Conservation (phyloP, 2,888 invertebrate genomes). For the Crematogaster levior region DNA sequence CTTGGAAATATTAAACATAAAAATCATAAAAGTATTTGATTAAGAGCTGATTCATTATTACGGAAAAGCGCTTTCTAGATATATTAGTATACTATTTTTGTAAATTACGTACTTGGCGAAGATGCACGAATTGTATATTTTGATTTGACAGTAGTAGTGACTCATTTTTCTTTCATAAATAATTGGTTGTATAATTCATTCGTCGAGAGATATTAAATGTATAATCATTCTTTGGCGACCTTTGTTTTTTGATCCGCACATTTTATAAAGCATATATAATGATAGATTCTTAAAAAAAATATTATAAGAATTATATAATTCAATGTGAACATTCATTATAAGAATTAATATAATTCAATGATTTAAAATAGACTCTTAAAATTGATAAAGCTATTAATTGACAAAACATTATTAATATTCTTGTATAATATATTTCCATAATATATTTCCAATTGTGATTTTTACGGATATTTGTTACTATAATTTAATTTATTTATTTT, state of each 20-base stretch:
- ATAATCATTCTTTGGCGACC: not conserved
- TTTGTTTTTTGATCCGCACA: not conserved
- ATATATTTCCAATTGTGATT: not conserved
- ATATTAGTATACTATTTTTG: not conserved
- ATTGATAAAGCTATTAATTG: not conserved
- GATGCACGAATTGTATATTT: not conserved
- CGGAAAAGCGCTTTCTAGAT: not conserved
- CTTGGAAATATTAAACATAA: too few relatives aligned
- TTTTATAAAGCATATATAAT: not conserved
- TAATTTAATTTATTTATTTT: not conserved
- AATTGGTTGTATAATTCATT: not conserved
- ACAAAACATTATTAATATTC: not conserved
- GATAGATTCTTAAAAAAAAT: not conserved
- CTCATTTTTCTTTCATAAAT: not conserved
- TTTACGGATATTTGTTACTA: not conserved
- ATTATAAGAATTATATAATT: too few relatives aligned
- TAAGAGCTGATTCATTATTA: not conserved
- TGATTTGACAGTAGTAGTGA: not conserved
- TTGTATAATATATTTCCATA: too few relatives aligned
- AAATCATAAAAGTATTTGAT: not conserved
- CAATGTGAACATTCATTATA: too few relatives aligned
- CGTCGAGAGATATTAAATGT: not conserved
- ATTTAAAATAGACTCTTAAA: not conserved
- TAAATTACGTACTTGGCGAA: slow-evolving; percentile 13
- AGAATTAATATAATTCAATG: slow-evolving; percentile 1